phyloP scores from a whole-genome alignment of 2,113 vertebrate genomes.

The Centrocercus urophasianus region DNA sequence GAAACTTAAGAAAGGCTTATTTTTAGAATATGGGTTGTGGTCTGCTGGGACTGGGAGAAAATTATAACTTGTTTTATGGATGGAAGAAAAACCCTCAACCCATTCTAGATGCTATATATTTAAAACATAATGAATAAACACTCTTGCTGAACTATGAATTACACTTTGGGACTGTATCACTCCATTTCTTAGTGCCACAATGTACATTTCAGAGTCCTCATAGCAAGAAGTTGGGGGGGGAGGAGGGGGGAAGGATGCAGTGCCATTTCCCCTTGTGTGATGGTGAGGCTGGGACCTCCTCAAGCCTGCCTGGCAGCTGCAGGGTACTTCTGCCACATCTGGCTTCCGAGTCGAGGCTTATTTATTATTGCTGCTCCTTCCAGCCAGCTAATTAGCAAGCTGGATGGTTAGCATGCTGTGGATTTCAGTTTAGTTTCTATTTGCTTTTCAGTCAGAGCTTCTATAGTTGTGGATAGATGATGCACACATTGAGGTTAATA shows the following conservation, averaged over 20 bases:
- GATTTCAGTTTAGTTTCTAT: not conserved
- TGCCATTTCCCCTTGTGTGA: not conserved
- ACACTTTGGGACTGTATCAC: not conserved
- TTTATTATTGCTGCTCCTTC: conserved; percentile 9
- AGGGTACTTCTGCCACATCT: conserved; percentile 3
- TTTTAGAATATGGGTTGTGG: not conserved
- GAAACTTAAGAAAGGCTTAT: not conserved
- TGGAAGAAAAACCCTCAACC: not conserved
- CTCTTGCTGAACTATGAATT: not conserved
- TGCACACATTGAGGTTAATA: fast-evolving
- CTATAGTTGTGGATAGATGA: not conserved
- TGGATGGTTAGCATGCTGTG: fast-evolving
- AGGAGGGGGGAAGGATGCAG: too few species aligned
- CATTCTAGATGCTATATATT: not conserved
- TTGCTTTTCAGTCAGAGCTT: not conserved
- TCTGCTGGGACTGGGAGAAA: not conserved
- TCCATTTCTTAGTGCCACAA: not conserved
- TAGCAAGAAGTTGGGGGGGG: fast-evolving
- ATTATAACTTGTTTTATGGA: not conserved
- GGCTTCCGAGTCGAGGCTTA: not conserved
- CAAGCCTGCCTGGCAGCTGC: not conserved
- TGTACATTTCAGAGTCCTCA: not conserved
- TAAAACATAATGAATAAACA: not conserved
- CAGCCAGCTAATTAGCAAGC: not conserved
- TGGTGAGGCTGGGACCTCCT: not conserved